phyloP scores from a whole-genome alignment of 2,888 invertebrate genomes.

The Tetrapedia diversipes region DNA sequence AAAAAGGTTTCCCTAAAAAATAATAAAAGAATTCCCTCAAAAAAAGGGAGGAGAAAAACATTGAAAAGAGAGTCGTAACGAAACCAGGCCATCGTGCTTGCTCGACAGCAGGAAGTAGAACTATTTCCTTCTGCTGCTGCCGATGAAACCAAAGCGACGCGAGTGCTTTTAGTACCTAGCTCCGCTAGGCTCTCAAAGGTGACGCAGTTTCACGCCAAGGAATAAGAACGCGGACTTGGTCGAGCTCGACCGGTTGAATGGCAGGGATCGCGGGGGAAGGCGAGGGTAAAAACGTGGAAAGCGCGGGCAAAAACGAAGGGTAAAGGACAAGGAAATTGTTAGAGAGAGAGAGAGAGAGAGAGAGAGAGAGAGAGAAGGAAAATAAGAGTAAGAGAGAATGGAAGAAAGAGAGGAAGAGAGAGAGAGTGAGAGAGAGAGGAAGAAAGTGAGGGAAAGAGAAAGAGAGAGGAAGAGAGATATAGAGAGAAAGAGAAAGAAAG shows the following conservation, averaged over 20 bases:
- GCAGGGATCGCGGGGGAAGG: constrained; percentile 40
- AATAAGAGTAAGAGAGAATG: no score
- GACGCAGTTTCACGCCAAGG: constrained; percentile 64
- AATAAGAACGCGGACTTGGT: constrained; percentile 56
- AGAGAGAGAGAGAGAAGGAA: constrained; percentile 11
- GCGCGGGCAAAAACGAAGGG: constrained; percentile 16
- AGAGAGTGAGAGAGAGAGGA: neutral
- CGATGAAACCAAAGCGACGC: constrained; percentile 10
- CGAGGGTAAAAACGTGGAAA: constrained; percentile 49
- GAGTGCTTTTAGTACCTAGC: constrained; percentile 57
- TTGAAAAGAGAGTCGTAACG: neutral
- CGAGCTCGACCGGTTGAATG: constrained; percentile 26
- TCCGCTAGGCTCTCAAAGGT: constrained; percentile 40
- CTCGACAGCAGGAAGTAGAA: constrained; percentile 2
- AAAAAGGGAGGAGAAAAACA: neutral
- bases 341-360: constrained; percentile 25
- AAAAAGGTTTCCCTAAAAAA: no score
- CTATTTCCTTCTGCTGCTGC: constrained; percentile 11
- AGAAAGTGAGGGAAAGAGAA: constrained; percentile 12
- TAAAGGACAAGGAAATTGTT: constrained; percentile 21
- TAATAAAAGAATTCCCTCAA: no score
- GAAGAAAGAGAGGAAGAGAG: neutral
- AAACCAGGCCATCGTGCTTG: neutral
- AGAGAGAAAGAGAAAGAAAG: constrained; percentile 24
- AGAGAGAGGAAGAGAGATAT: constrained; percentile 25